Percentiles rank a stretch among this genome's conserved stretches.
Conservation (phyloP, 2,113 vertebrate species). For the Carassius gibelio region DNA sequence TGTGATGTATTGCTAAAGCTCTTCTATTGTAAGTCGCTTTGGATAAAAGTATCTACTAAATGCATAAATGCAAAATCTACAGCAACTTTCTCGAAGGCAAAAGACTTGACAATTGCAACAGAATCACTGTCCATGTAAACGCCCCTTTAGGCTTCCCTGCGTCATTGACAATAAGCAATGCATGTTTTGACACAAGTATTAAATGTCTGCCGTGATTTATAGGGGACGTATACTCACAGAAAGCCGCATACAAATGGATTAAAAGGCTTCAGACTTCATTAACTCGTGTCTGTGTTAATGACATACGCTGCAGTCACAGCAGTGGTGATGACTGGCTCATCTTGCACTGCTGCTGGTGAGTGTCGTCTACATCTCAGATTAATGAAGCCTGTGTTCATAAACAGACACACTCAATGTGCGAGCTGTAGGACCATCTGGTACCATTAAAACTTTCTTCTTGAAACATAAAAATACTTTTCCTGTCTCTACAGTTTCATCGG, state of each 20-base stretch:
- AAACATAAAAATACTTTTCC: constrained; percentile 5
- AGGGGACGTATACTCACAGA: neutral
- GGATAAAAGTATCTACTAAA: neutral
- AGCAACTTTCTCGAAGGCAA: neutral
- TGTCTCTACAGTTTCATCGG: neutral
- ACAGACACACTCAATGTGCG: constrained; percentile 10
- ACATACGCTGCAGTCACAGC: constrained; percentile 13
- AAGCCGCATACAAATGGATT: constrained; percentile 24
- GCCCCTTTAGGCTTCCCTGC: neutral
- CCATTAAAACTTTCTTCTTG: constrained; percentile 16
- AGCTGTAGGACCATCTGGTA: constrained; percentile 26
- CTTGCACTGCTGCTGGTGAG: constrained; percentile 29
- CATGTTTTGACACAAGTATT: constrained; percentile 11
- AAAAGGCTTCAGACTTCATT: constrained; percentile 35
- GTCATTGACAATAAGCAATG: constrained; percentile 1
- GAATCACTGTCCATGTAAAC: neutral
- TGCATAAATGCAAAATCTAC: neutral
- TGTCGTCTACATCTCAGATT: constrained; percentile 37
- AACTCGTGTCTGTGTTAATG: constrained; percentile 30
- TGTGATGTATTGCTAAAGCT: neutral
- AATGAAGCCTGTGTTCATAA: constrained; percentile 46
- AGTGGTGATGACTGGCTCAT: constrained; percentile 28
- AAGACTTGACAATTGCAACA: neutral
- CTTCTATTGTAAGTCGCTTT: neutral
- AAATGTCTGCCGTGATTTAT: constrained; percentile 14